phyloP scores from a whole-genome alignment of 2,113 vertebrate species.

The Paradisaea rubra region DNA sequence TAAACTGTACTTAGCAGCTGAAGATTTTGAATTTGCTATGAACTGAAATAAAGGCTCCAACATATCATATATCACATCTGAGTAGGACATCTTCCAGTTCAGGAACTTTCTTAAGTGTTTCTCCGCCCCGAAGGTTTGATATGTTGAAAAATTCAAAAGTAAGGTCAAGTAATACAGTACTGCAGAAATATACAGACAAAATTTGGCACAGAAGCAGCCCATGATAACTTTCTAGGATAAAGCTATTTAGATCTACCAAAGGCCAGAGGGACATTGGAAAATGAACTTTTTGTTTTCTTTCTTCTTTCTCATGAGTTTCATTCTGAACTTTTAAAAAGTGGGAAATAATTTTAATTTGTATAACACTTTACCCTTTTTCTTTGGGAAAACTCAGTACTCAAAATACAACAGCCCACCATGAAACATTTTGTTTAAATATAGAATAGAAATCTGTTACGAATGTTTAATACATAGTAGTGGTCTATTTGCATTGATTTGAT shows the following conservation, averaged over 20 bases:
- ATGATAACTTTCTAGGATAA: background rate
- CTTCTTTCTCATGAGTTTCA: background rate
- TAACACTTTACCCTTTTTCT: background rate
- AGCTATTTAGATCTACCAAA: background rate
- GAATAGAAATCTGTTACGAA: background rate
- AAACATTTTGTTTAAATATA: background rate
- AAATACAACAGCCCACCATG: background rate
- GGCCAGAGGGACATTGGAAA: background rate
- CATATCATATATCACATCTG: background rate
- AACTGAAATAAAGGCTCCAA: background rate
- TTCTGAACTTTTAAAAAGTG: background rate
- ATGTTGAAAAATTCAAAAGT: background rate
- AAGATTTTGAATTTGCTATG: background rate
- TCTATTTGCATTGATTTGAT: background rate
- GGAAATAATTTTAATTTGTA: background rate
- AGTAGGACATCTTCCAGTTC: background rate
- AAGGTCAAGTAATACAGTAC: background rate
- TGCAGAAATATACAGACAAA: background rate
- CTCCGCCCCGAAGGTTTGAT: background rate
- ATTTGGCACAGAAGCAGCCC: background rate
- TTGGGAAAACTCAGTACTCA: background rate
- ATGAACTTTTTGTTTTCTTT: background rate
- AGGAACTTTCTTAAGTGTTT: background rate
- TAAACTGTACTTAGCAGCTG: background rate
- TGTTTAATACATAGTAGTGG: background rate